Evolutionary conservation across 2,888 invertebrate genomes (phyloP), one percentile per base, ranked within the genome.

Genomic region (Alcis repandata): DNA sequence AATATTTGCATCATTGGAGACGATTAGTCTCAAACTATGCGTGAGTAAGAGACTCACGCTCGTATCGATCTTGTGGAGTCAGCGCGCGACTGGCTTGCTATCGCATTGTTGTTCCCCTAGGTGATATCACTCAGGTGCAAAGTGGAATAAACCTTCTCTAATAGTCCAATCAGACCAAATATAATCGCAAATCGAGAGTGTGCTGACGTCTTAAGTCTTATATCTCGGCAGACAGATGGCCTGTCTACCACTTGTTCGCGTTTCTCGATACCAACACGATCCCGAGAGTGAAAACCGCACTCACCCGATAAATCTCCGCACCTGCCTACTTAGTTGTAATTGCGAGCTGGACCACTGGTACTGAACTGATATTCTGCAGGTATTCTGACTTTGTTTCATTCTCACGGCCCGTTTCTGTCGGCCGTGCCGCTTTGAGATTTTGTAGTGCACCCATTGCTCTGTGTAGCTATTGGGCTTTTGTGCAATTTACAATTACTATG

Each of bases 271-370:
- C 75, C 11, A 78, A 84, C 89, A 87, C 87, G 85, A 83, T 80
- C 85, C 80, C 74, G 87, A 88, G 87, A 89, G 89, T 87, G 88
- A 89, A 89, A 89, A 80, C 78, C 19, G 77, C 80, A 83, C 82
- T 82, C 78, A 80, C 74, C 76, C 85, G 82, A 86, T 89, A 87
- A 88, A 88, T 88, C 86, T 83, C 73, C 61, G 68, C 52, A 66
- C 73, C 77, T 79, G 80, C 80, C 79, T 79, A 79, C 80, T 79
- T 78, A 70, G 36, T 77, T 76, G 75, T 74, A 75, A 76, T 77
- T 82, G 76, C 70, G 68, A 69, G 45, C 11, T 45, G 7, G 17
- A 51, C 33, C 36, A 49, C 49, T 11, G 33, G 51, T 6, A 38
- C 19, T 51, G 51, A 13, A 32, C 22, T 27, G 27, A 27, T 46